Base-by-base conservation (phyloP, 2,113 vertebrate species). In the Semicossyphus pulcher region DNA sequence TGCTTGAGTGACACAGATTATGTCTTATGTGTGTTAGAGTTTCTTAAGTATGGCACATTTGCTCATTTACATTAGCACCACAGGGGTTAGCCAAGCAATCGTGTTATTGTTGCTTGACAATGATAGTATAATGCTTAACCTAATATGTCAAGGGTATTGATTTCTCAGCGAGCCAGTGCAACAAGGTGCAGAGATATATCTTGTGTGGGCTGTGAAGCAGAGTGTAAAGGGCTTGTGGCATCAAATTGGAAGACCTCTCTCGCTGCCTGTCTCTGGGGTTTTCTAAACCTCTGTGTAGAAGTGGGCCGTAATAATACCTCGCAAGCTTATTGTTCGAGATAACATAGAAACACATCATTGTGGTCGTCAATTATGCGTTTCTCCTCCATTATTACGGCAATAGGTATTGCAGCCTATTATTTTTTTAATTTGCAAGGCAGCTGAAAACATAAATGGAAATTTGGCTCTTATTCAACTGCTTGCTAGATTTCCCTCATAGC, bases 111-210 rank as follows among this genome's bases (percentile, higher is more conserved):
- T 73, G 37, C 72, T 62, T 83, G 65, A 86, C 49, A 70, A 60
- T 59, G 48, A 72, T 66, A 61, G 64, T 57, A 23, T 61, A 64
- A 23, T 59, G 68, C 72, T 58, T 81, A 72, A 83, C 70, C 72
- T 63, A 45, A 69, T 72, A 57, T 63, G 84, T 67, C 66, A 76
- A 67, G 60, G 53, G 39, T 80, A 92, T 85, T 73, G 74, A 84
- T 85, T 87, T 80, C 41, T 61, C 37, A 81, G 29, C 36, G 41
- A 62, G 51, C 31, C 67, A 64, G 48, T 72, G 61, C 48, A 83
- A 59, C 42, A 36, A 86, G 71, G 74, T 72, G 15, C 69, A 74
- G 53, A 63, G 61, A 64, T 66, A 34, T 44, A 72, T 86, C 51
- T 74, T 45, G 53, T 60, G 71, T 67, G 62, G 65, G 67, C 51